Percentiles rank a stretch among this genome's conserved stretches.
Conservation (phyloP, 2,113 vertebrate genomes). For the Porphyrio hochstetteri region DNA sequence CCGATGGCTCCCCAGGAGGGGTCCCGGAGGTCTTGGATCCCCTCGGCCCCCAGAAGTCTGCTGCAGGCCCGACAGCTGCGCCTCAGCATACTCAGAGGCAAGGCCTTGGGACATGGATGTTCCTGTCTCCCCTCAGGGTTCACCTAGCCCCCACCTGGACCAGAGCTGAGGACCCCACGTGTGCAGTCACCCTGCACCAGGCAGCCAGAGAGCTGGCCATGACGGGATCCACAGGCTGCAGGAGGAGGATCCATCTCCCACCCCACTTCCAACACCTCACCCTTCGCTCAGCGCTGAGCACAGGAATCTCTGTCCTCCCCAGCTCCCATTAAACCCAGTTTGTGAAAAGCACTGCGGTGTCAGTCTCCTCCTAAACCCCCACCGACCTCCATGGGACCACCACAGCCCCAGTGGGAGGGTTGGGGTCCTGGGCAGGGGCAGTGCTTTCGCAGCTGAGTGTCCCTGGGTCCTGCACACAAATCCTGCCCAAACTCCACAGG, state of each 20-base stretch:
- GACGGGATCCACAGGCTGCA: not conserved
- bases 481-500: not conserved
- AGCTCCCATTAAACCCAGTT: not conserved
- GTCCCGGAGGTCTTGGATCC: not conserved
- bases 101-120: not conserved
- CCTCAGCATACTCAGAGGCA: accelerated
- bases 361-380: not conserved
- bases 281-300: not conserved
- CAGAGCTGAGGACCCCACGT: not conserved
- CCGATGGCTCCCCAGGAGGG: not conserved
- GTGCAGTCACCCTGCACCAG: accelerated
- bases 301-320: accelerated
- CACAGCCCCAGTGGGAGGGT: not conserved
- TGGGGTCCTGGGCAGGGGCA: not conserved
- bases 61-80: accelerated
- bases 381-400: accelerated
- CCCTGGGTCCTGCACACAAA: accelerated
- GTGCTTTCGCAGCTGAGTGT: accelerated
- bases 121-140: not conserved
- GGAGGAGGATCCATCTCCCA: not conserved
- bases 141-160: not conserved
- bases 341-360: not conserved
- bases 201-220: accelerated
- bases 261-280: not conserved
- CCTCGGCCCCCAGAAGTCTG: accelerated